These are phyloP conservation scores for Eriocheir sinensis DNA, from an alignment of 1,140 invertebrate species.

Conservation along the genomic window DNA sequence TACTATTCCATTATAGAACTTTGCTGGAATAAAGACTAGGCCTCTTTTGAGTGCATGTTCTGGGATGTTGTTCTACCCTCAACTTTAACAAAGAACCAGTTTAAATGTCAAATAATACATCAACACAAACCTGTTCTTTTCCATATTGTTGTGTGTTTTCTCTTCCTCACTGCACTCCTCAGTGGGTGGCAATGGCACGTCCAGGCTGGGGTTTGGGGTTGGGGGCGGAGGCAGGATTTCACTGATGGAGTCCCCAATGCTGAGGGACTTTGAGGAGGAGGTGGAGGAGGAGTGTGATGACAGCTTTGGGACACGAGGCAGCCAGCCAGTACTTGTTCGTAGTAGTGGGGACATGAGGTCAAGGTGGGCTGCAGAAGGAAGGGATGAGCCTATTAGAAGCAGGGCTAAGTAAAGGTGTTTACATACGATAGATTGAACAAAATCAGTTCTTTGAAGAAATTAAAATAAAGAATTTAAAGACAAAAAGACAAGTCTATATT, in stretches of 20 bases:
- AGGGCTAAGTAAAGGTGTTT: not conserved
- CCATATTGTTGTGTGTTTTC: not conserved
- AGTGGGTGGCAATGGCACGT: slow-evolving; percentile 58
- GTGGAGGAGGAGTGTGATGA: slow-evolving; percentile 81
- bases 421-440: too few relatives aligned
- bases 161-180: slow-evolving; percentile 48
- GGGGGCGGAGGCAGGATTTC: slow-evolving; percentile 74
- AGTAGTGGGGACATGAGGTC: slow-evolving; percentile 76
- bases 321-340: slow-evolving; percentile 68
- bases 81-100: not conserved
- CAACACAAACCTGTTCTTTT: slow-evolving; percentile 65
- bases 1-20: too few relatives aligned
- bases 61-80: not conserved
- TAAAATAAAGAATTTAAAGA: too few relatives aligned
- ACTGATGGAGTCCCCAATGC: slow-evolving; percentile 79
- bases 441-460: too few relatives aligned
- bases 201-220: slow-evolving; percentile 74
- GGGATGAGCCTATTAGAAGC: not conserved
- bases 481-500: too few relatives aligned
- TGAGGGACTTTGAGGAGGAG: slow-evolving; percentile 82
- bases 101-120: not conserved
- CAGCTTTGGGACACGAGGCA: slow-evolving; percentile 76
- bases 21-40: not conserved
- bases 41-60: not conserved
- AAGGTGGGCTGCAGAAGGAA: slow-evolving; percentile 57